A percentile compares a stretch with the other conserved stretches of the same genome.
These are phyloP conservation scores for Anguilla pacifica DNA, from an alignment of 2,797 vertebrate genomes.

Conservation along the genomic window DNA sequence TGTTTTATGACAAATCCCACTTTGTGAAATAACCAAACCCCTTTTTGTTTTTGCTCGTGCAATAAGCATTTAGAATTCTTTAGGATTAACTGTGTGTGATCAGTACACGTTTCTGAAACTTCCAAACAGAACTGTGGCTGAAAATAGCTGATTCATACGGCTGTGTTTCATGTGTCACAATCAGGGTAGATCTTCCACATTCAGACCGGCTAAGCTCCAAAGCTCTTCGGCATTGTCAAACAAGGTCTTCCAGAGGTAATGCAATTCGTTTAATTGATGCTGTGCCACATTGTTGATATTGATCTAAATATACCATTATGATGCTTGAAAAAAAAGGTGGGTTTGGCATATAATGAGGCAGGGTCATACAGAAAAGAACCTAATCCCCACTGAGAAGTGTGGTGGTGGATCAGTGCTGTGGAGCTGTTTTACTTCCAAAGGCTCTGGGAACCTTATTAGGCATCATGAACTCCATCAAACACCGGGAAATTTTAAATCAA, in stretches of 20 bases:
- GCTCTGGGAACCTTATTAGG: too few species aligned
- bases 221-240: constrained; percentile 34
- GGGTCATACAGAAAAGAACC: not conserved
- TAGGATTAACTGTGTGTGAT: constrained; percentile 44
- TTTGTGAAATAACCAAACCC: too few species aligned
- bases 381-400: not conserved
- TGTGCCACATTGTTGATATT: not conserved
- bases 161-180: not conserved
- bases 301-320: not conserved
- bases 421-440: too few species aligned
- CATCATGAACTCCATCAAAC: too few species aligned
- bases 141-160: not conserved
- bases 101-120: constrained; percentile 22
- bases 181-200: not conserved
- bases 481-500: too few species aligned
- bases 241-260: not conserved
- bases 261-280: not conserved
- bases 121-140: constrained; percentile 11
- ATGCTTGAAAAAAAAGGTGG: not conserved
- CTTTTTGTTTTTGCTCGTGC: constrained; percentile 4
- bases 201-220: not conserved
- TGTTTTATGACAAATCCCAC: too few species aligned
- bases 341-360: not conserved
- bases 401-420: not conserved
- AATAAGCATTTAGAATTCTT: constrained; percentile 41